These are phyloP conservation scores for Caenorhabditis wallacei DNA, from an alignment of 2,888 invertebrate genomes.

Conservation along the genomic window DNA sequence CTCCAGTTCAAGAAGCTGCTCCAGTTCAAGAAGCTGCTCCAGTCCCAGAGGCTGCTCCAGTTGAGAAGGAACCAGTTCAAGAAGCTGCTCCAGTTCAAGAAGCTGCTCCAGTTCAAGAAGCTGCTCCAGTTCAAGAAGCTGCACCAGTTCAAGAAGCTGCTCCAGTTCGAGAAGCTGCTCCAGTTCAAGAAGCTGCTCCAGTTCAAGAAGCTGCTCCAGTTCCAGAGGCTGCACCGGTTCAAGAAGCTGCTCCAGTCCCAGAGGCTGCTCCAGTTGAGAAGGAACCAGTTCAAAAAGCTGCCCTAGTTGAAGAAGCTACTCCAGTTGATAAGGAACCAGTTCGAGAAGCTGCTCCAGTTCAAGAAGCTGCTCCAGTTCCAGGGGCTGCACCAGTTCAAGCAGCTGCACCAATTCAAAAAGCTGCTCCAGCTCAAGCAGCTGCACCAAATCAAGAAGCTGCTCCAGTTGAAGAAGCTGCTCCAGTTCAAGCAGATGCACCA, in stretches of 20 bases:
- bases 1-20: conserved; percentile 3
- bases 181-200: background rate
- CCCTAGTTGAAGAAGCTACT: conserved; percentile 3
- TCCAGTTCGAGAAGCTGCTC: background rate
- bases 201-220: background rate
- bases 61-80: background rate
- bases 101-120: background rate
- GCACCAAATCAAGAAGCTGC: background rate
- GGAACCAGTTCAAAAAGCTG: conserved; percentile 10
- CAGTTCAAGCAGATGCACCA: background rate
- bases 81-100: conserved; percentile 23
- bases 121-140: background rate
- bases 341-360: background rate
- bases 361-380: conserved; percentile 1
- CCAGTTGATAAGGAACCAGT: background rate
- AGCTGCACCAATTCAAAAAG: background rate
- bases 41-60: background rate
- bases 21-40: conserved; percentile 22
- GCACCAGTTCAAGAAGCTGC: background rate
- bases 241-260: conserved; percentile 30
- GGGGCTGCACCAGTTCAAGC: conserved; percentile 1
- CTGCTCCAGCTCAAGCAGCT: background rate
- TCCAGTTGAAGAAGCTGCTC: background rate
- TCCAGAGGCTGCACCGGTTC: background rate
- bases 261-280: conserved; percentile 18